Evolutionary conservation across 2,888 invertebrate species (phyloP), one percentile per base, ranked within the genome.

Genomic region (Galeopsomyia nigrocyanea): DNA sequence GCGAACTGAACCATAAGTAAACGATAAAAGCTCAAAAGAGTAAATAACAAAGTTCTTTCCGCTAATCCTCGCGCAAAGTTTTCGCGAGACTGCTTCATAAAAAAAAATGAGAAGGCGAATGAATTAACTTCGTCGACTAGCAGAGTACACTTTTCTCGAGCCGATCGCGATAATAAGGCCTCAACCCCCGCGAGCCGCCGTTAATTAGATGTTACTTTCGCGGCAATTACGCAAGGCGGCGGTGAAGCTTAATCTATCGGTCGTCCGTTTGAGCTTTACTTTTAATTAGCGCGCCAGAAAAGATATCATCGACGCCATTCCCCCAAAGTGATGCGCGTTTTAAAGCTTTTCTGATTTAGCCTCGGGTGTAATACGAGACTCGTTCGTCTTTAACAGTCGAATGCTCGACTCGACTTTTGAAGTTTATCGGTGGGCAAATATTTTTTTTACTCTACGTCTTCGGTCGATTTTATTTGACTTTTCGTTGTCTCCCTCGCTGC

Each of bases 201-300:
- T 68, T 79, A 82, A 81, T 81, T 79, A 75, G 75, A 73, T 68
- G 31, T 50, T 65, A 76, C 80, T 81, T 79, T 78, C 79, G 75
- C 78, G 78, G 75, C 78, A 81, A 82, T 81, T 80, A 78, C 77
- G 55, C 26, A 26, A 5, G 26, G 5, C n/a, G 66, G 56, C 73
- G 75, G 76, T n/a, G n/a, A n/a, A n/a, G 76, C 73, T 77, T 71
- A 75, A 73, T 76, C 69, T 68, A 68, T 63, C 56, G 77, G 46
- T 57, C 68, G 50, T 67, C 22, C 17, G 58, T 53, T 55, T 68
- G 68, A 72, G 72, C 74, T 77, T 77, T 72, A 67, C 71, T 76
- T 75, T 75, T 70, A 78, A 79, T 79, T 79, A 78, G 63, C 57
- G 51, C 56, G 10, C 58, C 31, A 62, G 68, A 68, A 21, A 39